phyloP scores from a whole-genome alignment of 2,888 invertebrate genomes.

The Cataglyphis rosenhaueri region DNA sequence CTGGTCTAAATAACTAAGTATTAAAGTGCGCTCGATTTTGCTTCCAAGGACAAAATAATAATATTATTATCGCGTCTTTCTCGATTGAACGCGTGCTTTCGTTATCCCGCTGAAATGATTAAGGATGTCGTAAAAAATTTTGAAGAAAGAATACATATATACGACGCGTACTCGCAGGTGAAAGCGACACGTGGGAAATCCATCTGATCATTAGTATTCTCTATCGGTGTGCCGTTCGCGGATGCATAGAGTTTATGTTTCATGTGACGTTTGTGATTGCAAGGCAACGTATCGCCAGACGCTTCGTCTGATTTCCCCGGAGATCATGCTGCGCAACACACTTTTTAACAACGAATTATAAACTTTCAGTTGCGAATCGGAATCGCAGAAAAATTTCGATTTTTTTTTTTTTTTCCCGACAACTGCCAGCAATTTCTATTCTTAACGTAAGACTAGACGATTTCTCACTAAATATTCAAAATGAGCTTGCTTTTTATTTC shows the following conservation, averaged over 20 bases:
- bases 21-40: background rate
- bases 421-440: background rate
- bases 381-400: conserved; percentile 30
- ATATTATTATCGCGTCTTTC: background rate
- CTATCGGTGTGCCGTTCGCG: conserved; percentile 65
- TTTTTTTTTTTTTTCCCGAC: conserved; percentile 7
- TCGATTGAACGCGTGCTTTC: background rate
- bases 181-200: conserved; percentile 63
- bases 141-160: background rate
- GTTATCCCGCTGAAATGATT: conserved; percentile 1
- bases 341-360: conserved; percentile 68
- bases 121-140: conserved; percentile 26
- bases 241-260: conserved; percentile 71
- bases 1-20: background rate
- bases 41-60: background rate
- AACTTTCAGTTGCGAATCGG: conserved; percentile 54
- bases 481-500: conserved; percentile 16
- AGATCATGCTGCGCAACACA: conserved; percentile 44
- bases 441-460: background rate
- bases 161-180: background rate
- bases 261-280: conserved; percentile 67
- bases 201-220: conserved; percentile 71
- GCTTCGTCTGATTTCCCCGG: conserved; percentile 70
- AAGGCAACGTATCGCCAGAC: conserved; percentile 60
- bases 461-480: conserved; percentile 7